These are phyloP conservation scores for Phasia obesa DNA, from an alignment of 2,888 invertebrate genomes.

Conservation along the genomic window DNA sequence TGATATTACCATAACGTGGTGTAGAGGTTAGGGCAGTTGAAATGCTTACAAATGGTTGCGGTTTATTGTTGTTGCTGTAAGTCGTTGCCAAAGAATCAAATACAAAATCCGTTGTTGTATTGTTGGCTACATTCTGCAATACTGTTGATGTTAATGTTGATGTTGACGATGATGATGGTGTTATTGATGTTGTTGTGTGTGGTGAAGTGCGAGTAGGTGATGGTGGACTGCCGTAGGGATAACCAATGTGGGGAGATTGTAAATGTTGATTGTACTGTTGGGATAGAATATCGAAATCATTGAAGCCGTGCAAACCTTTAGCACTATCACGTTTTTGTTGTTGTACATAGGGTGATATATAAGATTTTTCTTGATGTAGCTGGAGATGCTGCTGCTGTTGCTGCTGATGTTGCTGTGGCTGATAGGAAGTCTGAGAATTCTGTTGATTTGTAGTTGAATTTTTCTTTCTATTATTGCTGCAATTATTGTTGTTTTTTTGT, in stretches of 20 bases:
- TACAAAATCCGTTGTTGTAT: conserved; percentile 58
- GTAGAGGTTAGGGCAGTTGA: conserved; percentile 62
- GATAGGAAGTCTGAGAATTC: conserved; percentile 61
- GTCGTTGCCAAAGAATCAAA: conserved; percentile 58
- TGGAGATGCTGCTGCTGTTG: conserved; percentile 64
- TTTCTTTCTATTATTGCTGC: conserved; percentile 60
- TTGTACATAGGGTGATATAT: conserved; percentile 78
- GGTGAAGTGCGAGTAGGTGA: conserved; percentile 79
- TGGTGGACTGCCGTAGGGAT: conserved; percentile 82
- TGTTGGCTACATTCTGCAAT: conserved; percentile 56
- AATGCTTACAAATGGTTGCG: conserved; percentile 54
- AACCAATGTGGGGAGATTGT: conserved; percentile 81
- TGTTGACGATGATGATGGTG: conserved; percentile 68
- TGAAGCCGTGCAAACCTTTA: conserved; percentile 81
- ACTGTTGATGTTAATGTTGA: conserved; percentile 44
- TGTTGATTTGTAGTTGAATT: conserved; percentile 63
- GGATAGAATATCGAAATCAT: conserved; percentile 81
- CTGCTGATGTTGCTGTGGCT: conserved; percentile 66
- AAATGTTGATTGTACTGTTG: conserved; percentile 81
- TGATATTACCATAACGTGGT: conserved; percentile 71
- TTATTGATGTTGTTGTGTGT: conserved; percentile 48
- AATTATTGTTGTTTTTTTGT: conserved; percentile 69
- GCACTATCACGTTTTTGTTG: conserved; percentile 79
- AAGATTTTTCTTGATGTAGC: conserved; percentile 71
- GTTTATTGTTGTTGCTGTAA: conserved; percentile 55